Percentiles rank a stretch among this genome's conserved stretches.
Conservation (phyloP, 2,113 vertebrate genomes). For the Boleophthalmus pectinirostris region DNA sequence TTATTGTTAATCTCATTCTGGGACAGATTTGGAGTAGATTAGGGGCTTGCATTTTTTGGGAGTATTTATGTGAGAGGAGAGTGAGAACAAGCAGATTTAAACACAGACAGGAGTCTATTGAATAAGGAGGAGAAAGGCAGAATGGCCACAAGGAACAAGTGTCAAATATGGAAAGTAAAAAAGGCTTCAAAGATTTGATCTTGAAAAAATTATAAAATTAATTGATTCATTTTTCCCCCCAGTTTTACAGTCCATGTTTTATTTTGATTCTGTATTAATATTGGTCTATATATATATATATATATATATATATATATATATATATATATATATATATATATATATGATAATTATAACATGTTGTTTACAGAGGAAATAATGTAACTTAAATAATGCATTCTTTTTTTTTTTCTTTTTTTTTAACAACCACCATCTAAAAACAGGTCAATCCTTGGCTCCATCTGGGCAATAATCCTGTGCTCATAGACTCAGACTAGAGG, state of each 20-base stretch:
- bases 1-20: slow-evolving; percentile 61
- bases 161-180: background rate
- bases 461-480: background rate
- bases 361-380: too few species aligned
- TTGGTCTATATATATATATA: background rate
- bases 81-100: slow-evolving; percentile 7
- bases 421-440: background rate
- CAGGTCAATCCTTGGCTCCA: slow-evolving; percentile 1
- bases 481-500: background rate
- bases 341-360: too few species aligned
- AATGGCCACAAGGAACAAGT: too few species aligned
- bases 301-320: background rate
- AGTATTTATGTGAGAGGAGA: slow-evolving; percentile 20
- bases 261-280: too few species aligned
- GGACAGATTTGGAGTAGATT: slow-evolving; percentile 65
- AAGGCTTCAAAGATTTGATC: background rate
- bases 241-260: background rate
- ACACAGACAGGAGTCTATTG: background rate
- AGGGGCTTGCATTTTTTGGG: slow-evolving; percentile 22
- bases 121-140: background rate
- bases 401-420: too few species aligned
- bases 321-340: background rate
- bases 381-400: background rate
- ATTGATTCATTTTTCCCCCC: background rate
- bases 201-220: too few species aligned